Evolutionary conservation across 2,888 invertebrate species (phyloP), one percentile per base, ranked within the genome.

Genomic region (Dinocampus coccinellae): DNA sequence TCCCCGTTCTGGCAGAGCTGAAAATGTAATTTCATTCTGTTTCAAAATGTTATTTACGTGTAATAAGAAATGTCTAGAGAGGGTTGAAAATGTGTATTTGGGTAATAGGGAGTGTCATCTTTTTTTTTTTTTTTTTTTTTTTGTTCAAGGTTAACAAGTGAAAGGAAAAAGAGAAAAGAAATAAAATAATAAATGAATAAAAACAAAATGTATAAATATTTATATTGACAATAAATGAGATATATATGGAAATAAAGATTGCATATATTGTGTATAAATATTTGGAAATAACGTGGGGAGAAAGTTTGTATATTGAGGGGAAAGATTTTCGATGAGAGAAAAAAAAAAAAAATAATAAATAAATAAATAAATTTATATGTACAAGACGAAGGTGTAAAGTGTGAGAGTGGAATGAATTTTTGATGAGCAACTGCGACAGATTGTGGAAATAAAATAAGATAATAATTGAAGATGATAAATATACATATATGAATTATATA

Each of bases 1-100:
- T 57, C 85, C 88, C 61, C 85, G 85, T 70, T 85, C 84, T 66
- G 89, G 89, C 72, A 87, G 84, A 64, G 86, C 89, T 89, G 85
- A 65, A 67, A 77, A 76, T 52, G 69, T 68, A 72, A 65, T 42
- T 68, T 57, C 3, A 62, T 36, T 22, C 24, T 70, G 67, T 72
- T 76, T 75, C 42, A 72, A 69, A 72, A 72, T 36, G 65, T 75
- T 70, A 68, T 74, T 72, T 70, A 34, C 58, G 16, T 42, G 61
- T 39, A 72, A 70, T 77, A 72, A 75, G 55, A 64, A 75, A 68
- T n/a, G 70, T 60, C 52, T 24, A 36, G 13, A 58, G 10, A 3
- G 13, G 29, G n/a, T 26, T 20, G 39, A 16, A 20, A 33, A 4
- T 20, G 62, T 39, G 42, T n/a, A 55, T 33, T 55, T 22, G n/a